These are phyloP conservation scores for Enteromius treurensis DNA, from an alignment of 2,797 vertebrate genomes.

Conservation along the genomic window DNA sequence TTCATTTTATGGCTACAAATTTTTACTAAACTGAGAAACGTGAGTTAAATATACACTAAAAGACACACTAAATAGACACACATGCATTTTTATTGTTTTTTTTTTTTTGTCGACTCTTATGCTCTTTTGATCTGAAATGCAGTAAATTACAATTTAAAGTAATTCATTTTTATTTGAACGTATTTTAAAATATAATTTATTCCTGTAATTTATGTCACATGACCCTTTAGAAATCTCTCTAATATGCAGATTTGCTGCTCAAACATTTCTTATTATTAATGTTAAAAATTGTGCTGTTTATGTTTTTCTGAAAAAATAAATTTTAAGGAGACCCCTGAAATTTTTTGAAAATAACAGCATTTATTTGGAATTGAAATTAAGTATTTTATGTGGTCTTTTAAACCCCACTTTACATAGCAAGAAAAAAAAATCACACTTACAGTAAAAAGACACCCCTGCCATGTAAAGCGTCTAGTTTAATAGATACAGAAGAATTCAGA, in stretches of 20 bases:
- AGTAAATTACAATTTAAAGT: neutral
- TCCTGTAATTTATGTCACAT: neutral
- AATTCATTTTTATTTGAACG: neutral
- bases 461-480: conserved; percentile 11
- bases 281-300: neutral
- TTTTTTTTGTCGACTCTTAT: no score
- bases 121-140: neutral
- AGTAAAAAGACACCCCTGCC: neutral
- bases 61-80: no score
- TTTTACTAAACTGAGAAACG: neutral
- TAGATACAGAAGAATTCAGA: conserved; percentile 15
- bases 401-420: neutral
- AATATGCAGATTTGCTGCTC: neutral
- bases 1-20: neutral
- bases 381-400: neutral
- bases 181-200: neutral
- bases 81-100: no score
- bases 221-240: neutral
- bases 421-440: neutral
- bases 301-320: no score
- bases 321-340: no score
- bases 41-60: no score
- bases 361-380: no score
- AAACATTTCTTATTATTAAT: neutral
- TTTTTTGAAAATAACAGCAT: no score